Percentiles rank a stretch among this genome's conserved stretches.
Evolutionary conservation across 2,888 invertebrate species (phyloP).

Genomic region (Acleris holmiana): DNA sequence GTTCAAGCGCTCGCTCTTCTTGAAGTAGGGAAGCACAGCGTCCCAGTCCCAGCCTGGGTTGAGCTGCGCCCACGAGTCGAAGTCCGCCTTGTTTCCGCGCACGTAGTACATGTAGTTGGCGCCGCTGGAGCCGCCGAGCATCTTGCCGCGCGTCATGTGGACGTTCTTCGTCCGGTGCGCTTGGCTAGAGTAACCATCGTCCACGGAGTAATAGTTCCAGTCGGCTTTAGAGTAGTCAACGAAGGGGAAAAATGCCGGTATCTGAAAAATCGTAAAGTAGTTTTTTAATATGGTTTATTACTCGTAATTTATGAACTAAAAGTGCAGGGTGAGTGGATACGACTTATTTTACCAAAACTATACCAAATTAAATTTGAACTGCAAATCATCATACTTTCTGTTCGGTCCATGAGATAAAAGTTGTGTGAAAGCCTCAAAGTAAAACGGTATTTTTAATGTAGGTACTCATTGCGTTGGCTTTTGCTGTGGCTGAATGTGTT

Average conservation of each 20-base stretch:
- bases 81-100: slow-evolving; percentile 84
- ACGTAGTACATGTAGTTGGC: slow-evolving; percentile 86
- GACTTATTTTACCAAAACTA: too few relatives aligned
- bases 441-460: too few relatives aligned
- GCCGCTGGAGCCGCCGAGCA: slow-evolving; percentile 84
- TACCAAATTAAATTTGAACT: too few relatives aligned
- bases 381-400: too few relatives aligned
- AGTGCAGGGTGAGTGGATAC: too few relatives aligned
- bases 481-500: too few relatives aligned
- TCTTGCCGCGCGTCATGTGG: slow-evolving; percentile 82
- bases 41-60: slow-evolving; percentile 85
- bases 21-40: slow-evolving; percentile 56
- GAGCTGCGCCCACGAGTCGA: slow-evolving; percentile 70
- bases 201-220: slow-evolving; percentile 34
- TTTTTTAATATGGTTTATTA: too few relatives aligned
- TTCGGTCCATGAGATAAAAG: too few relatives aligned
- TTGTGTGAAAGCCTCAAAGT: too few relatives aligned
- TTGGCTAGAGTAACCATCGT: slow-evolving; percentile 35
- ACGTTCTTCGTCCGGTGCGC: slow-evolving; percentile 32
- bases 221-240: slow-evolving; percentile 11
- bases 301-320: too few relatives aligned
- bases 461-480: too few relatives aligned
- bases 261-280: neutral
- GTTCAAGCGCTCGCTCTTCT: slow-evolving; percentile 30
- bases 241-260: slow-evolving; percentile 6